phyloP scores from a whole-genome alignment of 2,888 invertebrate species.

The Fissipunctia ypsillon region DNA sequence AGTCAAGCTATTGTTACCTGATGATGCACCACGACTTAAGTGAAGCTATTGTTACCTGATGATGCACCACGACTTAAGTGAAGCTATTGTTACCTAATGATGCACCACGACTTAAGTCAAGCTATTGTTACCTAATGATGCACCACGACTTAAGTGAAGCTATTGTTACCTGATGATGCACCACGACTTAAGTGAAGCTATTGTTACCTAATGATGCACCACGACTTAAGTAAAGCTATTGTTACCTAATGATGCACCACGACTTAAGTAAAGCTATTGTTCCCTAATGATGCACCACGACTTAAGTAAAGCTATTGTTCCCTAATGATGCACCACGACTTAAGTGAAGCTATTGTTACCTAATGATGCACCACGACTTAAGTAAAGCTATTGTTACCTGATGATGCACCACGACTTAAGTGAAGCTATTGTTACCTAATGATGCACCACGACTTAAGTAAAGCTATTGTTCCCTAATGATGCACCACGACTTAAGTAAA shows the following conservation, averaged over 20 bases:
- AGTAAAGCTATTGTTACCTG: slow-evolving; percentile 86
- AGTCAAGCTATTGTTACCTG: slow-evolving; percentile 86
- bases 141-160: slow-evolving; percentile 92
- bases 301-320: slow-evolving; percentile 61
- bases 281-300: slow-evolving; percentile 98
- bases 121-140: slow-evolving; percentile 94
- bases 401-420: slow-evolving; percentile 97
- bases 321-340: slow-evolving; percentile 99
- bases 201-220: slow-evolving; percentile 96
- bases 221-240: slow-evolving; percentile 89
- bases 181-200: slow-evolving; percentile 91
- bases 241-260: slow-evolving; percentile 97
- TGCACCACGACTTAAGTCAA: slow-evolving; percentile 94
- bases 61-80: slow-evolving; percentile 96
- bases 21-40: slow-evolving; percentile 97
- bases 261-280: slow-evolving; percentile 80
- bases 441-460: slow-evolving; percentile 96
- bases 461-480: slow-evolving; percentile 92
- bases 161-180: slow-evolving; percentile 95
- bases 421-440: slow-evolving; percentile 90
- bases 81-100: slow-evolving; percentile 92
- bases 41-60: slow-evolving; percentile 90
- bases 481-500: slow-evolving; percentile 94
- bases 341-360: slow-evolving; percentile 55
- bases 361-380: slow-evolving; percentile 98